Evolutionary conservation across 2,797 vertebrate genomes (phyloP), one percentile per base, ranked within the genome.

Genomic region (Falco berigora): DNA sequence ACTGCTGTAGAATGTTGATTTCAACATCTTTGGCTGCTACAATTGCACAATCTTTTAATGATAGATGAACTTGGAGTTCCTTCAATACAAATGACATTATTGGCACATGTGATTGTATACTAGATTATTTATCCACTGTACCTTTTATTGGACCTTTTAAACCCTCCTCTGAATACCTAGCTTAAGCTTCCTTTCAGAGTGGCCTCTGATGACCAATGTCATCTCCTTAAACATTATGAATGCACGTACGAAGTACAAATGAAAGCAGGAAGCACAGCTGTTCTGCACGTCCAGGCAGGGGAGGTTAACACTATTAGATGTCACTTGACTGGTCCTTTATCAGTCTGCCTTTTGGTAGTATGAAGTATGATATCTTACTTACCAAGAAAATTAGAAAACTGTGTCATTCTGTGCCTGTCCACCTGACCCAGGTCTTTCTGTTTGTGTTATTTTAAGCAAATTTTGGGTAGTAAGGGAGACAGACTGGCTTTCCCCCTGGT

Each of bases 51-150:
- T 77, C 49, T 86, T 81, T 61, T 88, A 83, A 80, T 8, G 79
- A 88, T 32, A 86, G 89, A 80, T 0, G 64, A 92, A 94, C 92
- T 96, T 91, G 92, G 94, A 96, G 94, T 94, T 96, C 94, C 89
- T 94, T 94, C 94, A 95, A 21, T 88, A 80, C 75, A 53, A 72
- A 90, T 92, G n/a, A 89, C 74, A 91, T 71, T 89, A 87, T 42
- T 91, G 89, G 87, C 94, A 88, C 42, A 10, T 0, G 1, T 10
- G n/a, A 14, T 49, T 74, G 34, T 64, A 20, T 72, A 14, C 32
- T 50, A 21, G 72, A 74, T 82, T 38, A 86, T 93, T 85, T 82
- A 64, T 93, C 25, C 56, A 66, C 16, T 34, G 18, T 36, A 46
- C 18, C 56, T 88, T 82, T 95, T 76, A 52, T 44, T 76, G 38